These are phyloP conservation scores for Erethizon dorsatum DNA, from an alignment of 2,797 vertebrate species.

Conservation along the genomic window DNA sequence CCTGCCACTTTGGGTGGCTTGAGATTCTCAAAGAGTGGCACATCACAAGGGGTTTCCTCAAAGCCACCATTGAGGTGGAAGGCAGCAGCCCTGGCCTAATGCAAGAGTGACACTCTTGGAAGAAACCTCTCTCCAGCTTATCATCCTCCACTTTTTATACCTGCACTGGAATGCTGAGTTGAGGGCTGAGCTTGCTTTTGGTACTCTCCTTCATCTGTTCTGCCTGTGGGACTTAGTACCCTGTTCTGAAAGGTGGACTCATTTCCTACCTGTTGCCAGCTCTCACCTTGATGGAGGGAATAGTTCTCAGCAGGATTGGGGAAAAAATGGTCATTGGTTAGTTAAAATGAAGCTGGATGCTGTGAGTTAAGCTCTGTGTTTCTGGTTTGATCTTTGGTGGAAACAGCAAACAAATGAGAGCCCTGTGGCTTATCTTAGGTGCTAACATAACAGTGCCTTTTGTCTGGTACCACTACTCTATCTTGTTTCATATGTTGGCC, in stretches of 20 bases:
- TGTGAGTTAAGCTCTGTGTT: not conserved
- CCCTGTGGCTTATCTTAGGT: not conserved
- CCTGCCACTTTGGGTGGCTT: not conserved
- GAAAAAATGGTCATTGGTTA: not conserved
- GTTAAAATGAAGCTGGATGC: not conserved
- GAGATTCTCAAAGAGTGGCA: not conserved
- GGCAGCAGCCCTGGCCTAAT: rapidly evolving
- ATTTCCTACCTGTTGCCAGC: not conserved
- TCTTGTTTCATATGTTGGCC: not conserved
- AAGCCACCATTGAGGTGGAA: not conserved
- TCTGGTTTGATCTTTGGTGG: not conserved
- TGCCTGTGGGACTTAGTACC: rapidly evolving
- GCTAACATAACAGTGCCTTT: not conserved
- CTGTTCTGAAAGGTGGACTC: not conserved
- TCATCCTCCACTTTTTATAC: not conserved
- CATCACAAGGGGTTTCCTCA: not conserved
- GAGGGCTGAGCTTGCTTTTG: rapidly evolving
- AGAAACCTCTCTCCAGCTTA: not conserved
- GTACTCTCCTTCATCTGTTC: no score
- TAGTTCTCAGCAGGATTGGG: not conserved
- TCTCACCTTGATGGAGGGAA: not conserved
- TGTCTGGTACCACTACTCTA: rapidly evolving
- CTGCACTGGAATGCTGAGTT: no score
- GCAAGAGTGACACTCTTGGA: not conserved
- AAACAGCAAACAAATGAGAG: not conserved